A percentile compares a stretch with the other conserved stretches of the same genome.
Evolutionary conservation across 1,140 invertebrate species (phyloP).

Genomic region (Teleogryllus occipitalis): DNA sequence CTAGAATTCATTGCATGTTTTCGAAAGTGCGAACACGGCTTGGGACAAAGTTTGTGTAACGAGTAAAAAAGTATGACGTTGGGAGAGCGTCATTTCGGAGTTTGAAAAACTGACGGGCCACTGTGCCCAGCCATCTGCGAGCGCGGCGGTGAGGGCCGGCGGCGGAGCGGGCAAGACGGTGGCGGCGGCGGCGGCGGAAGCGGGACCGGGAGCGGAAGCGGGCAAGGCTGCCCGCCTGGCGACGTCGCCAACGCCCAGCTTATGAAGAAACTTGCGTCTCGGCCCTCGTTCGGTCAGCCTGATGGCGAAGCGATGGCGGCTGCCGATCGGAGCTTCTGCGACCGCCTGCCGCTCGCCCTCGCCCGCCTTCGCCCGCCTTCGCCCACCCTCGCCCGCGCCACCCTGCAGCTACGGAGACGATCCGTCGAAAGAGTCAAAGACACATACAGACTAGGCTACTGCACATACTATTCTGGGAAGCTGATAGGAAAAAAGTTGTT

Average conservation of each 20-base stretch:
- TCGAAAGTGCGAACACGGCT: slow-evolving; percentile 3
- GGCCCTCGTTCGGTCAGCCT: background rate
- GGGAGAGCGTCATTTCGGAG: slow-evolving; percentile 2
- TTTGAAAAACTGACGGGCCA: slow-evolving; percentile 3
- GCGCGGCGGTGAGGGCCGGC: background rate
- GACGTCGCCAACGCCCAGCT: background rate
- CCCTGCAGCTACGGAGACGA: too few relatives aligned
- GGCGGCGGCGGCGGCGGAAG: background rate
- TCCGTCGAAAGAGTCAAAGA: too few relatives aligned
- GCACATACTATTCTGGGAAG: too few relatives aligned
- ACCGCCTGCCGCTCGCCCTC: background rate
- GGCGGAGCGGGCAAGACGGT: too few relatives aligned
- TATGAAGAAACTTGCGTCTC: background rate
- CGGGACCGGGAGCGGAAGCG: too few relatives aligned
- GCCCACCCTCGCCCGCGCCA: too few relatives aligned
- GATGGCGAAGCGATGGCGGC: background rate
- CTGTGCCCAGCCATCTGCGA: background rate
- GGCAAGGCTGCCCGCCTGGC: background rate
- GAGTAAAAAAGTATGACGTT: slow-evolving; percentile 5
- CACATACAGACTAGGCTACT: too few relatives aligned
- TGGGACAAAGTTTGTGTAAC: slow-evolving; percentile 4
- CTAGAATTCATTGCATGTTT: slow-evolving; percentile 5
- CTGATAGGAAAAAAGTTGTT: too few relatives aligned
- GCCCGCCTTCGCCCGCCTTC: background rate
- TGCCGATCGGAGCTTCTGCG: background rate